Evolutionary conservation across 92 coral and sea anemone genomes (phyloP).

Genomic region (Parazoanthus atlanticus): DNA sequence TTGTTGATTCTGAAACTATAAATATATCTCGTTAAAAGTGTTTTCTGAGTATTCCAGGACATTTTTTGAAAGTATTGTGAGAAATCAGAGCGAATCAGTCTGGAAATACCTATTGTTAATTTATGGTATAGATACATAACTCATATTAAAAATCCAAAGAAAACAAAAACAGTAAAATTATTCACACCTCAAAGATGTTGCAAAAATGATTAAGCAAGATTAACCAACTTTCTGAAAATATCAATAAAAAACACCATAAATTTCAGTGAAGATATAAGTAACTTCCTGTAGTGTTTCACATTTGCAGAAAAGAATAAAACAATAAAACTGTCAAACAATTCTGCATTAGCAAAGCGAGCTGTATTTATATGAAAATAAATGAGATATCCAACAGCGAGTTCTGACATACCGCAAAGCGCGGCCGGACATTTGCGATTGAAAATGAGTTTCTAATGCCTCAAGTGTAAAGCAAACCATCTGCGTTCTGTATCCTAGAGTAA

Average conservation of each 20-base stretch:
- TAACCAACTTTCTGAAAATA: not conserved
- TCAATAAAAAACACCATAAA: not conserved
- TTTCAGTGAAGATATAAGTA: not conserved
- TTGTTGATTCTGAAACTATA: too few species aligned
- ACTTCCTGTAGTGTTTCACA: not conserved
- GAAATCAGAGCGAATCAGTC: not conserved
- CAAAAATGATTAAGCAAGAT: constrained; percentile 23
- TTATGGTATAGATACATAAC: not conserved
- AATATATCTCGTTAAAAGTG: too few species aligned
- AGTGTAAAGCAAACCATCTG: not conserved
- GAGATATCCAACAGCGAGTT: constrained; percentile 19
- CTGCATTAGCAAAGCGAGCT: not conserved
- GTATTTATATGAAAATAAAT: not conserved
- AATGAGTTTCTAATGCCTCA: constrained; percentile 4
- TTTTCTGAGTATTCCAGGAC: not conserved
- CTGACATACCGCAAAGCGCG: not conserved
- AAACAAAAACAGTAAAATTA: constrained; percentile 23
- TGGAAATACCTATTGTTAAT: not conserved
- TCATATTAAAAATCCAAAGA: not conserved
- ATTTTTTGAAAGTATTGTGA: not conserved
- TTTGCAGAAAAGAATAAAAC: not conserved
- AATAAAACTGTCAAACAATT: not conserved
- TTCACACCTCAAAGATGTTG: constrained; percentile 35
- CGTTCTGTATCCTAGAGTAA: not conserved
- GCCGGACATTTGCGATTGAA: not conserved